Percentiles rank a stretch among this genome's conserved stretches.
Evolutionary conservation across 1,140 invertebrate species (phyloP).

Genomic region (Eriosoma lanigerum): DNA sequence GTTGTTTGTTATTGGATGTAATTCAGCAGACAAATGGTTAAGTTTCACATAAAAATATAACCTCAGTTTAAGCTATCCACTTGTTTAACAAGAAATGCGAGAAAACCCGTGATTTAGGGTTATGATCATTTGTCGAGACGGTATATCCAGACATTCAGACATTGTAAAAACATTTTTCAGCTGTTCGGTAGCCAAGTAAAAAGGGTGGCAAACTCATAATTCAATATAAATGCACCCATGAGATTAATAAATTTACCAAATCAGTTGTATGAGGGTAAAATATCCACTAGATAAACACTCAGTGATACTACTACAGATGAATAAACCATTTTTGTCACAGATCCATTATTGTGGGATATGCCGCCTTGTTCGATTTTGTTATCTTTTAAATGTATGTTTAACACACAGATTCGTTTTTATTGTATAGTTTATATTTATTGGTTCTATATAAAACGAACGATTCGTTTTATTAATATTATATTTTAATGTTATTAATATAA

Average conservation of each 20-base stretch:
- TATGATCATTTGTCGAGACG: constrained; percentile 14
- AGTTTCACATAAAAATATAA: constrained; percentile 20
- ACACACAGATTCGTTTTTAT: background rate
- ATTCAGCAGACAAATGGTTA: constrained; percentile 26
- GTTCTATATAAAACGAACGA: background rate
- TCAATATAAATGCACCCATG: constrained; percentile 33
- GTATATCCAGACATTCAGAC: constrained; percentile 13
- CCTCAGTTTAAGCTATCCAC: background rate
- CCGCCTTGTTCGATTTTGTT: background rate
- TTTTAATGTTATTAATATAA: background rate
- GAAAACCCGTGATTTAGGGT: constrained; percentile 26
- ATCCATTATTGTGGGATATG: constrained; percentile 5
- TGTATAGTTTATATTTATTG: background rate
- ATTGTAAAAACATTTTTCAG: constrained; percentile 39
- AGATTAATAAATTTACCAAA: constrained; percentile 35
- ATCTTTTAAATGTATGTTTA: background rate
- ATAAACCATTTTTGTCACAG: background rate
- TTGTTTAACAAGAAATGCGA: background rate
- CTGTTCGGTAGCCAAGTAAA: constrained; percentile 36
- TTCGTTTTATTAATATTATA: too few relatives aligned
- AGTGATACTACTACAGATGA: background rate
- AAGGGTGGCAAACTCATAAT: constrained; percentile 24
- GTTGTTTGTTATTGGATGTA: background rate
- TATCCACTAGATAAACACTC: constrained; percentile 25
- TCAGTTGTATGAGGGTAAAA: constrained; percentile 16